Evolutionary conservation across 2,888 invertebrate species (phyloP), one percentile per base, ranked within the genome.

Genomic region (Diachrysia chrysitis): DNA sequence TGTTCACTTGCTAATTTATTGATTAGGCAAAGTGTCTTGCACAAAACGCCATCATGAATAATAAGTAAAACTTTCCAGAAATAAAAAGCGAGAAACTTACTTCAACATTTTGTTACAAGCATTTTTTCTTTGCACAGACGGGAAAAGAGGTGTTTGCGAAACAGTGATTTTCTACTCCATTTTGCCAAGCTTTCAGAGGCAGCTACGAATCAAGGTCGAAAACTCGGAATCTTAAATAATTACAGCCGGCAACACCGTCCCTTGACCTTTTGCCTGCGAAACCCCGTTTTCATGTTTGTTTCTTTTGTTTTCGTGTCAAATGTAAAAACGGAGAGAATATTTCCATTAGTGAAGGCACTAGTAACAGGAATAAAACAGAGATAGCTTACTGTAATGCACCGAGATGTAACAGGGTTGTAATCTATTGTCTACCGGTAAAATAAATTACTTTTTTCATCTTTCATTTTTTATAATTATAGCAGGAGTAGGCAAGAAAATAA

Each of bases 341-440:
- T 63, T 63, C 10, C 35, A 51, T 63, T 61, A 25, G 32, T 65
- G 46, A 19, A 55, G 53, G 58, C n/a, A 46, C 46, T 60, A 46
- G 23, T 23, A n/a, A 37, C 56, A 63, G 63, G 16, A 37, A 60
- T 60, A 37, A 53, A 72, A 73, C 63, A 74, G 73, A 32, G 32
- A 32, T 23, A 21, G 51, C 60, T 61, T 29, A 46, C 51, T 58
- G 69, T 60, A 63, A 46, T 74, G 66, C 66, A 70, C 29, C 62
- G 48, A 6, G 17, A 63, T 6, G 70, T 74, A 70, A 73, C 70
- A 73, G 75, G 70, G 70, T 63, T 60, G n/a, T 21, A 57, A 51
- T 63, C 64, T 66, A 66, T 79, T 79, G 72, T 79, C 17, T 62
- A 35, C 10, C 23, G 60, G 58, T 29, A 29, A 66, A 79, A 77